Evolutionary conservation across 2,888 invertebrate genomes (phyloP).

Genomic region (Ceraclea dissimilis): DNA sequence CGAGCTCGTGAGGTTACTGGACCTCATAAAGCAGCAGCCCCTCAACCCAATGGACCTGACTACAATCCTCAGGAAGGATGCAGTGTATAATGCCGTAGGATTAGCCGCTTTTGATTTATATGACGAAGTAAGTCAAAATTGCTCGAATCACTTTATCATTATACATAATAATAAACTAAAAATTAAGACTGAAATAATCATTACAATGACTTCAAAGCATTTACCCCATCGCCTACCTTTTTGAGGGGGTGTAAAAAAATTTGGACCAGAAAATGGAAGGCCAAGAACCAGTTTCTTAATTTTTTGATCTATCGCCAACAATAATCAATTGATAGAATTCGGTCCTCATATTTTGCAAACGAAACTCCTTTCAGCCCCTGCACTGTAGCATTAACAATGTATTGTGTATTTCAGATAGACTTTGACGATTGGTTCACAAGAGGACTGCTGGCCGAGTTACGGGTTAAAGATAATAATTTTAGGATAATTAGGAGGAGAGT

Average conservation of each 20-base stretch:
- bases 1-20: slow-evolving; percentile 65
- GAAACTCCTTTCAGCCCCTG: too few relatives aligned
- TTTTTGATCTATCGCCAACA: too few relatives aligned
- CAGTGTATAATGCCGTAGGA: slow-evolving; percentile 88
- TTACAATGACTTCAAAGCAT: too few relatives aligned
- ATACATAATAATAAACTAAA: too few relatives aligned
- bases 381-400: too few relatives aligned
- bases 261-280: too few relatives aligned
- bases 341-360: too few relatives aligned
- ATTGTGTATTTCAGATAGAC: slow-evolving; percentile 60
- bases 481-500: slow-evolving; percentile 76
- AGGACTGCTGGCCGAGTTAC: slow-evolving; percentile 73
- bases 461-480: slow-evolving; percentile 74
- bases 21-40: slow-evolving; percentile 59
- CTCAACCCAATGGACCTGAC: slow-evolving; percentile 66
- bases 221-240: too few relatives aligned
- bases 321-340: too few relatives aligned
- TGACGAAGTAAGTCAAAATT: slow-evolving; percentile 63
- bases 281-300: background rate
- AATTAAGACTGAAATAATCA: too few relatives aligned
- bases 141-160: too few relatives aligned
- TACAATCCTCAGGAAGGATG: slow-evolving; percentile 81
- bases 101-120: slow-evolving; percentile 83
- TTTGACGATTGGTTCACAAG: slow-evolving; percentile 89
- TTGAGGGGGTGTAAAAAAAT: too few relatives aligned